A percentile compares a stretch with the other conserved stretches of the same genome.
Conservation (phyloP, 2,888 invertebrate genomes). For the Caenorhabditis sp. region DNA sequence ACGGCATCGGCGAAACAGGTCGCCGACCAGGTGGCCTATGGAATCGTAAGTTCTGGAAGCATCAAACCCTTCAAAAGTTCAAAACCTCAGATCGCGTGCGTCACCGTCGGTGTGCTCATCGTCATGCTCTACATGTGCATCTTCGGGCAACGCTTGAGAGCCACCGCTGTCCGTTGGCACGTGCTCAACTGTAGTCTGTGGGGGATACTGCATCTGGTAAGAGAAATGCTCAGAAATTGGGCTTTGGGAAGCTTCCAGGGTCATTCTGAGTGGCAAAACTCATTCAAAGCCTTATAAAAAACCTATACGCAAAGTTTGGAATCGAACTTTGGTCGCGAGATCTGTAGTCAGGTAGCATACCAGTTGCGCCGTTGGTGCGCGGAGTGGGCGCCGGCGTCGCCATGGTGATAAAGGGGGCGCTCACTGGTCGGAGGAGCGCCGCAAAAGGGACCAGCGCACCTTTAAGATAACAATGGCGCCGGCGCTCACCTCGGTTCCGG, state of each 20-base stretch:
- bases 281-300: background rate
- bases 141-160: conserved; percentile 66
- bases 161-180: conserved; percentile 72
- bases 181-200: conserved; percentile 71
- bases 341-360: background rate
- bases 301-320: background rate
- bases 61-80: background rate
- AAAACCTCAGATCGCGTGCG: conserved; percentile 59
- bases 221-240: no score
- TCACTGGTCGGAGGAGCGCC: background rate
- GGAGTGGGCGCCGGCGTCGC: background rate
- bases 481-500: background rate
- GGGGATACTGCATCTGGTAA: conserved; percentile 70
- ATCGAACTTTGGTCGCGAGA: background rate
- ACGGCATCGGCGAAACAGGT: conserved; percentile 56
- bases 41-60: conserved; percentile 51
- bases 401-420: no score
- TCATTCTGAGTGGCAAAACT: background rate
- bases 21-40: conserved; percentile 63
- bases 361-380: background rate
- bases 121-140: conserved; percentile 70
- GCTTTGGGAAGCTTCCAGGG: background rate
- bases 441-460: no score
- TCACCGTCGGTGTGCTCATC: conserved; percentile 67
- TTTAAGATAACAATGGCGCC: no score